phyloP scores from a whole-genome alignment of 2,113 vertebrate genomes.

The Phocoena sinus region DNA sequence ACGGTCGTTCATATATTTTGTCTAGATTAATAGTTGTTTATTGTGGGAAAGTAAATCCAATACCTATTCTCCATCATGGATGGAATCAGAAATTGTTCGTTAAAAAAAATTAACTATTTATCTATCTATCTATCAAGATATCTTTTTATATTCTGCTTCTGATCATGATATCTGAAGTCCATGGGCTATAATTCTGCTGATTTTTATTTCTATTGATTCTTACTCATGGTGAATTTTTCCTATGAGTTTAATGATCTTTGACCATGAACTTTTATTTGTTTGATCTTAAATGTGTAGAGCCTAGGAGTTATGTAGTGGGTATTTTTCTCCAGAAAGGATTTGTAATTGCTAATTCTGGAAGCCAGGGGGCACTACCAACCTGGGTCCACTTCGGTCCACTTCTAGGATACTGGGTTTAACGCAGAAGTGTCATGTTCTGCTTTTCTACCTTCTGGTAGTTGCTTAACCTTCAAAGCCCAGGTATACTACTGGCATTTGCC shows the following conservation, averaged over 20 bases:
- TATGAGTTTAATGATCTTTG: not conserved
- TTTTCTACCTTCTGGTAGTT: not conserved
- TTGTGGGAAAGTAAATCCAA: not conserved
- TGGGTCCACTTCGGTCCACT: not conserved
- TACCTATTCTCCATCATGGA: not conserved
- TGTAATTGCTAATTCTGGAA: conserved; percentile 2
- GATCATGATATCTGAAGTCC: not conserved
- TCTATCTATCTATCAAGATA: not conserved
- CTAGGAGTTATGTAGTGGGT: not conserved
- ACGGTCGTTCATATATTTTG: not conserved
- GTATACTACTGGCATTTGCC: not conserved
- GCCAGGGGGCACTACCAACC: conserved; percentile 39
- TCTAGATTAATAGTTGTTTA: not conserved
- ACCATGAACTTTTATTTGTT: not conserved
- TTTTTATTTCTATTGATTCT: not conserved
- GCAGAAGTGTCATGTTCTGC: not conserved
- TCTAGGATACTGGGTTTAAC: not conserved
- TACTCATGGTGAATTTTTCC: not conserved
- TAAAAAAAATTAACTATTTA: not conserved
- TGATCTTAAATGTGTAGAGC: not conserved
- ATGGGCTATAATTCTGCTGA: not conserved
- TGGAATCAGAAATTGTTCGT: conserved; percentile 1
- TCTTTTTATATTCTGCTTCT: not conserved
- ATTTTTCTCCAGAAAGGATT: not conserved
- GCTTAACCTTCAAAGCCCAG: not conserved